phyloP scores from a whole-genome alignment of 1,140 invertebrate species.

The Lineus longissimus region DNA sequence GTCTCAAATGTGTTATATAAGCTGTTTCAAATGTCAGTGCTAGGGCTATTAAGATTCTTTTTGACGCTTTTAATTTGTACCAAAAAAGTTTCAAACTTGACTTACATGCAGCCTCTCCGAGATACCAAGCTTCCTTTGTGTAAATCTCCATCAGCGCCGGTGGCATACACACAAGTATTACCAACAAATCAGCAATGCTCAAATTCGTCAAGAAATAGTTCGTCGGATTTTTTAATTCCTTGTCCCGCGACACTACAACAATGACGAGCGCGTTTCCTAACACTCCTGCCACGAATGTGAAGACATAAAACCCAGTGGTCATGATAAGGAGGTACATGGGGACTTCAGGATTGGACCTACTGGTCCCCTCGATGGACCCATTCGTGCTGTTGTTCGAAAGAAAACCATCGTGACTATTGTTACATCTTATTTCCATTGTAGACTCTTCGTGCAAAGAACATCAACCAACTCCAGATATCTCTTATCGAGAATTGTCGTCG shows the following conservation, averaged over 20 bases:
- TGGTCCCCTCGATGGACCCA: too few species aligned
- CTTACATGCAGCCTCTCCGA: slow-evolving; percentile 40
- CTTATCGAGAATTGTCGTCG: too few species aligned
- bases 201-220: slow-evolving; percentile 76
- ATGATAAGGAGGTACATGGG: neutral
- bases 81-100: slow-evolving; percentile 8
- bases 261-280: slow-evolving; percentile 87
- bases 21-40: too few species aligned
- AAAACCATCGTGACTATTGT: too few species aligned
- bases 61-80: too few species aligned
- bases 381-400: too few species aligned
- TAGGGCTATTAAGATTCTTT: too few species aligned
- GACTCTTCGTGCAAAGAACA: too few species aligned
- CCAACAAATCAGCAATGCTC: slow-evolving; percentile 35
- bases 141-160: slow-evolving; percentile 35
- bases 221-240: slow-evolving; percentile 89
- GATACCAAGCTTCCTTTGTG: slow-evolving; percentile 33
- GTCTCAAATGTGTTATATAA: too few species aligned
- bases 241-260: slow-evolving; percentile 82
- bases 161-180: slow-evolving; percentile 34
- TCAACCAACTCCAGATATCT: too few species aligned
- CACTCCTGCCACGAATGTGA: slow-evolving; percentile 80
- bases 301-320: slow-evolving; percentile 69
- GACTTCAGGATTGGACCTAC: neutral
- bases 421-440: too few species aligned